A percentile compares a stretch with the other conserved stretches of the same genome.
Evolutionary conservation across 2,113 vertebrate genomes (phyloP).

Genomic region (Butorides virescens): DNA sequence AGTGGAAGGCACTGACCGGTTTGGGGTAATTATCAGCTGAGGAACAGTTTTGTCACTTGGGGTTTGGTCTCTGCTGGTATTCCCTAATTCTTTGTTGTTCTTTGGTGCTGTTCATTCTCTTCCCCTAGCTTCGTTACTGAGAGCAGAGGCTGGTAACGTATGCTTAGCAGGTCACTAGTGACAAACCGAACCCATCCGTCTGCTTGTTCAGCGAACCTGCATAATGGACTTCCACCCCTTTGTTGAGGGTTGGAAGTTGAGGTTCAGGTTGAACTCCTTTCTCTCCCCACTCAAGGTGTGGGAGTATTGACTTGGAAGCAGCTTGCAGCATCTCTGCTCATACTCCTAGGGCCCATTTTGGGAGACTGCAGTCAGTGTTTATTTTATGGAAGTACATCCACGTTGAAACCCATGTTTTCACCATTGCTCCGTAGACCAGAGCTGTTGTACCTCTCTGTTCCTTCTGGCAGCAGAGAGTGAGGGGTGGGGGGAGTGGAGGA

Average conservation of each 20-base stretch:
- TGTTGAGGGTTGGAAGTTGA: too few relatives aligned
- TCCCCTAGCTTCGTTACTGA: neutral
- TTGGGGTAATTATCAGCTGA: neutral
- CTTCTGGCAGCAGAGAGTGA: neutral
- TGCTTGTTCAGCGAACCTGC: neutral
- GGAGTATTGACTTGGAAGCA: neutral
- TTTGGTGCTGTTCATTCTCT: neutral
- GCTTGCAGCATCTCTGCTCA: neutral
- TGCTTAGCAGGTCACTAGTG: neutral
- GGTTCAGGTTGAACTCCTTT: neutral
- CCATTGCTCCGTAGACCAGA: neutral
- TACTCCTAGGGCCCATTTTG: neutral
- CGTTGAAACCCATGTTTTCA: neutral
- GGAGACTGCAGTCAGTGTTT: neutral
- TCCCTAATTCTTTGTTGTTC: neutral
- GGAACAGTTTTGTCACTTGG: neutral
- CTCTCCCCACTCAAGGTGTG: neutral
- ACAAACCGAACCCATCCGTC: neutral
- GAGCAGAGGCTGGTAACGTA: neutral
- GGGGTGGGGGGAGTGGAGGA: neutral
- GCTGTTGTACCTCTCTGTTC: neutral
- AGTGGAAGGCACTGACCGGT: neutral
- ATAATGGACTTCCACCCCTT: neutral
- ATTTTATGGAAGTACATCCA: neutral
- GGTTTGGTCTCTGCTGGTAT: neutral